Percentiles rank a stretch among this genome's conserved stretches.
Evolutionary conservation across 2,797 vertebrate species (phyloP).

Genomic region (Malacoctenus gilli): DNA sequence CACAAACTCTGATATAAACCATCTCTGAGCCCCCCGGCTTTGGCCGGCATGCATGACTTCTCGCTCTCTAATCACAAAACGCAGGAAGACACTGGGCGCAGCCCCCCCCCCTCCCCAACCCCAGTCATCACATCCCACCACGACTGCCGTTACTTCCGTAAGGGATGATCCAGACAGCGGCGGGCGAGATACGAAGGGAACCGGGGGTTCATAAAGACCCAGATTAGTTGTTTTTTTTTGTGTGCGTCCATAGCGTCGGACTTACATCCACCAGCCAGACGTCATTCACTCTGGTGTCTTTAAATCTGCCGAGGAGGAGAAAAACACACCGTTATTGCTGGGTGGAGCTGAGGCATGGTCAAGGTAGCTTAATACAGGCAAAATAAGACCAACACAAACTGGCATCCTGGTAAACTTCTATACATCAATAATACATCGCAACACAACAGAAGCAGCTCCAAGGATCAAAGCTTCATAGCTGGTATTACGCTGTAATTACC

Average conservation of each 20-base stretch:
- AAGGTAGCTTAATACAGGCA: background rate
- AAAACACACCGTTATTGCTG: background rate
- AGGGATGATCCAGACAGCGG: conserved; percentile 59
- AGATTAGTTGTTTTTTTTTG: conserved; percentile 27
- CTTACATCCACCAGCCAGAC: conserved; percentile 86
- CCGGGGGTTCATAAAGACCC: conserved; percentile 49
- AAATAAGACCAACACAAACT: background rate
- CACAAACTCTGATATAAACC: conserved; percentile 36
- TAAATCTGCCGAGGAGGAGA: conserved; percentile 73
- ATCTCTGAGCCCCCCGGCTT: conserved; percentile 57
- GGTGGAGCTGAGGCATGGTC: too few relatives aligned
- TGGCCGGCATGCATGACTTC: conserved; percentile 73
- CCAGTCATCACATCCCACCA: conserved; percentile 21
- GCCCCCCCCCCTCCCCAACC: too few relatives aligned
- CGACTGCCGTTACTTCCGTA: conserved; percentile 56
- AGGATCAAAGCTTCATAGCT: too few relatives aligned
- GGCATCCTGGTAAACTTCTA: background rate
- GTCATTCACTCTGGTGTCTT: conserved; percentile 79
- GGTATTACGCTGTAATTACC: too few relatives aligned
- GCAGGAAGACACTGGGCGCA: conserved; percentile 35
- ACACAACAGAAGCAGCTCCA: too few relatives aligned
- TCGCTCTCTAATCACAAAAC: conserved; percentile 70
- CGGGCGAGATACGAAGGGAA: conserved; percentile 31
- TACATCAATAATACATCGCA: too few relatives aligned
- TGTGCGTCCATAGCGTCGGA: conserved; percentile 35